Evolutionary conservation across 2,888 invertebrate species (phyloP), one percentile per base, ranked within the genome.

Genomic region (Archaeoteleia sp.): DNA sequence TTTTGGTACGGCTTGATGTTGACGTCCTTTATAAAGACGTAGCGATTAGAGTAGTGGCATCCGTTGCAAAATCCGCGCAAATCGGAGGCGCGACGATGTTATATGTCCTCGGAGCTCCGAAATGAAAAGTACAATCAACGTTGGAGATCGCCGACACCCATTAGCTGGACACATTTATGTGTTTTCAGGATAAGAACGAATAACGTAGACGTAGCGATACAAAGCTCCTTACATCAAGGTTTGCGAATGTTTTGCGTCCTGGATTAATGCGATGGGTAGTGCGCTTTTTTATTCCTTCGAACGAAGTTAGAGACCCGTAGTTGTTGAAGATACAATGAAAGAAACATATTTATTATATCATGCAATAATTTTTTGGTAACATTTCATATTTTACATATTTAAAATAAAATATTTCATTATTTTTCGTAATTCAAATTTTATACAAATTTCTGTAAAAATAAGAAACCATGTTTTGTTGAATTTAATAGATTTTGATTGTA

Each of bases 1-100:
- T 29, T 29, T 70, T 68, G 73, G 70, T 70, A 70, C 60, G 72
- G 63, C 69, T 69, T 71, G 60, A 66, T 71, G 65, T 71, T 71
- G 65, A 65, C 58, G 68, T 55, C 65, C 45, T 48, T 62, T 60
- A 54, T 17, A 53, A 45, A 53, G 40, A 35, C 9, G 63, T 73
- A 74, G 72, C 63, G 54, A 70, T 65, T 72, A 74, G 70, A 14
- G 14, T 69, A 69, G 69, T 57, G 14, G 27, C 30, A 48, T 37
- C 15, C 17, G 17, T 25, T 34, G 15, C 27, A 53, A 66, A 57
- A 48, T 53, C 46, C 40, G 53, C 53, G 40, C 53, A 58, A n/a
- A 29, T 58, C 25, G 55, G 40, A 55, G 43, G 45, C 48, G 55
- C 55, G 27, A 20, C 7, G 20, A 20, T 12, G 15, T 10, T 10